These are phyloP conservation scores for Anoncus sp. DNA, from an alignment of 2,888 invertebrate species.

Conservation along the genomic window DNA sequence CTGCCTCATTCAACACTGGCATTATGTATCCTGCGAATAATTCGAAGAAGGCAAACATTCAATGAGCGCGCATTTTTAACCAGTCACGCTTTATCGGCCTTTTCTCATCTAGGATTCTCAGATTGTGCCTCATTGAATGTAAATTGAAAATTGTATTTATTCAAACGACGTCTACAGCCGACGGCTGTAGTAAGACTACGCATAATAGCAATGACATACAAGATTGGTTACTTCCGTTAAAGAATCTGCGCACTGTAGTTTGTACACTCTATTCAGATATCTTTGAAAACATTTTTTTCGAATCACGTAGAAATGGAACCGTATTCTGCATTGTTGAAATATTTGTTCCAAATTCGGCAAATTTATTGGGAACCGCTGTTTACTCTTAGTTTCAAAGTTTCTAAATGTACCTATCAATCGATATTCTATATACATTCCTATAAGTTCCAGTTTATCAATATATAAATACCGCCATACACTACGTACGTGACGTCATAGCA, in stretches of 20 bases:
- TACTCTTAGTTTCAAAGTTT: constrained; percentile 10
- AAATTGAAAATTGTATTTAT: constrained; percentile 29
- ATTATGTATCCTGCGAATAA: constrained; percentile 41
- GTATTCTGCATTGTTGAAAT: constrained; percentile 1
- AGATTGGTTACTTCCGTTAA: background rate
- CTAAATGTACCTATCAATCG: constrained; percentile 18
- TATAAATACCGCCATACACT: constrained; percentile 36
- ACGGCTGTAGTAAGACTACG: too few species aligned
- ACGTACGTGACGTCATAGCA: constrained; percentile 69
- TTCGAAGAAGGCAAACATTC: constrained; percentile 24
- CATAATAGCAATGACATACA: background rate
- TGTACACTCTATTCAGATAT: too few species aligned
- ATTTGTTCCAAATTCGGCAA: background rate
- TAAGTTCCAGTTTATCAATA: constrained; percentile 32
- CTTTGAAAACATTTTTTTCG: background rate
- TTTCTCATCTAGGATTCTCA: constrained; percentile 19
- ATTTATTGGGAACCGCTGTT: constrained; percentile 5
- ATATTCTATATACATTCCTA: constrained; percentile 26
- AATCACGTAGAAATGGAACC: background rate
- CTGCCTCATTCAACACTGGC: constrained; percentile 13
- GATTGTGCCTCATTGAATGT: constrained; percentile 20
- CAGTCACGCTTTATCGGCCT: constrained; percentile 28
- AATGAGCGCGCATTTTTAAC: constrained; percentile 30
- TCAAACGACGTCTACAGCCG: too few species aligned
- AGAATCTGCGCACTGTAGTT: background rate